Percentiles rank a stretch among this genome's conserved stretches.
phyloP scores from a whole-genome alignment of 2,888 invertebrate genomes.

The Ommatoiulus sabulosus region DNA sequence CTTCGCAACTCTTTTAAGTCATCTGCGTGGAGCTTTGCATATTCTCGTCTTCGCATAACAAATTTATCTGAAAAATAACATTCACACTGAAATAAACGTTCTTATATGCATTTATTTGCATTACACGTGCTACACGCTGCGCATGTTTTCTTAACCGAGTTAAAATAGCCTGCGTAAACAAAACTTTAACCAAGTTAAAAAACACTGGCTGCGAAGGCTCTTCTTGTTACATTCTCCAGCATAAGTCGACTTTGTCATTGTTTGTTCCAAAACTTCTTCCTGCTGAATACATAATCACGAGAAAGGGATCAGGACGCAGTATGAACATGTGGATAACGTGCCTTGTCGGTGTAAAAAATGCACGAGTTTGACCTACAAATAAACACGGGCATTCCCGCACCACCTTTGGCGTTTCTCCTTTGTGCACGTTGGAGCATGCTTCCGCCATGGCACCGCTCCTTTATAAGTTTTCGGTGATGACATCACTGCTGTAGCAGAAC shows the following conservation, averaged over 20 bases:
- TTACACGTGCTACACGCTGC: not conserved
- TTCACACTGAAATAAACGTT: not conserved
- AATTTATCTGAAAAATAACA: not conserved
- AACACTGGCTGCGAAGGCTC: not conserved
- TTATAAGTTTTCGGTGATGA: not conserved
- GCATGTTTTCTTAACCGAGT: constrained; percentile 11
- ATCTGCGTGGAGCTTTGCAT: not conserved
- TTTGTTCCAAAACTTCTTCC: not conserved
- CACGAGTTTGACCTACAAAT: constrained; percentile 30
- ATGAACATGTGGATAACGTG: constrained; percentile 11
- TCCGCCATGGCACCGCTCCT: constrained; percentile 18
- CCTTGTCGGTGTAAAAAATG: not conserved
- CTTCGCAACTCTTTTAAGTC: not conserved
- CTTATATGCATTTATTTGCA: not conserved
- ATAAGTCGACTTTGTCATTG: not conserved
- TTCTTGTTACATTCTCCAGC: not conserved
- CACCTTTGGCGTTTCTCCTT: constrained; percentile 11
- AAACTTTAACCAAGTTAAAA: not conserved
- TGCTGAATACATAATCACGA: not conserved
- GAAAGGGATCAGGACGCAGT: constrained; percentile 41
- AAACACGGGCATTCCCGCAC: constrained; percentile 8
- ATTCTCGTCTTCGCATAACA: not conserved
- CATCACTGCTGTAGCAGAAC: not conserved
- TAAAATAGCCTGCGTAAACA: constrained; percentile 19
- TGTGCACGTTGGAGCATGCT: not conserved